Base-by-base conservation (phyloP, 2,113 vertebrate genomes). In the Andinoacara biseriatus region DNA sequence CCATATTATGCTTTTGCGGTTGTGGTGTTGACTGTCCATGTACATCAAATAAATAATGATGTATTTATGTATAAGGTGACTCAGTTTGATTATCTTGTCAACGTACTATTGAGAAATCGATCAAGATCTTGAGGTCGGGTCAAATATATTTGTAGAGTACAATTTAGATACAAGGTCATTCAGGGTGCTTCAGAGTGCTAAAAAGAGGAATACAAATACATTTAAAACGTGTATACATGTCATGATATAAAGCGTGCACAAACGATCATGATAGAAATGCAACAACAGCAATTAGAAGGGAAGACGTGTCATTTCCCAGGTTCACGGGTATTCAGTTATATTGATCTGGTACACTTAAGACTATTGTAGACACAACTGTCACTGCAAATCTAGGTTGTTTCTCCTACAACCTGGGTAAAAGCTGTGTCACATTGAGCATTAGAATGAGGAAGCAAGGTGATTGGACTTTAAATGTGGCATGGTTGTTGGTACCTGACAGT, bases 61-160 rank as follows among this genome's bases (percentile, higher is more conserved):
- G 89, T 91, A 91, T 95, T 95, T 94, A 90, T 93, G 81, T 93
- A 94, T 14, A 85, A 74, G 31, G 49, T 14, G 80, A 81, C 6
- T n/a, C 33, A 0, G 26, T 67, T 43, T 91, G 6, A 79, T 87
- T 81, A 18, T 15, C n/a, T 83, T 84, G 33, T 33, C 26, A 38
- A 15, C 18, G 5, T 4, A 15, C 29, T 74, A 2, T 77, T 67
- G 6, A 35, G 18, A 67, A 78, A 77, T 57, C 14, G 15, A 40
- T 31, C 22, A 72, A n/a, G 13, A 49, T 15, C 0, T 52, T 72
- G 20, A n/a, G 0, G 0, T 20, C 49, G 52, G 11, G 9, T 31
- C 43, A 69, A 69, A 20, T 49, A 13, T 67, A 67, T 26, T 67
- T 46, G 38, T 65, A 24, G 22, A 18, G 9, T 18, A 46, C 15